A percentile compares a stretch with the other conserved stretches of the same genome.
phyloP scores from a whole-genome alignment of 2,888 invertebrate species.

The Volucella bombylans region DNA sequence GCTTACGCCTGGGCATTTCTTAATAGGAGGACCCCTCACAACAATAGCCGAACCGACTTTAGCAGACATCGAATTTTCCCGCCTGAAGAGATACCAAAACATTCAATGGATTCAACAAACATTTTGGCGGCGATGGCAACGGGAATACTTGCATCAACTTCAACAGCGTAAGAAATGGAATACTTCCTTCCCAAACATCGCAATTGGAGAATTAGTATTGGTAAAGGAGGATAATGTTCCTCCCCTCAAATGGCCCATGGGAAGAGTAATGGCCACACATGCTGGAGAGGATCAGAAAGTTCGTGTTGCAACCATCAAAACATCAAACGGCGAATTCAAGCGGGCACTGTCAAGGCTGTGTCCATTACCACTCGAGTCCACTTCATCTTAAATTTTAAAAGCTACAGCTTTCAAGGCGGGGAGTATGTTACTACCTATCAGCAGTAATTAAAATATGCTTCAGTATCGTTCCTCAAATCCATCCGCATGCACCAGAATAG shows the following conservation, averaged over 20 bases:
- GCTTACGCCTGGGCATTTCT: too few species aligned
- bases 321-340: not conserved
- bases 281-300: conserved; percentile 8
- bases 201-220: conserved; percentile 1
- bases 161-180: conserved; percentile 12
- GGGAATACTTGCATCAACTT: conserved; percentile 16
- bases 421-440: conserved; percentile 25
- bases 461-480: too few species aligned
- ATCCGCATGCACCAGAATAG: too few species aligned
- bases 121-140: conserved; percentile 6
- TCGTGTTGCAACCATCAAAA: conserved; percentile 18
- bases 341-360: conserved; percentile 4
- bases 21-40: too few species aligned
- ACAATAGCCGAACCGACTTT: too few species aligned
- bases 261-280: not conserved
- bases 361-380: conserved; percentile 5
- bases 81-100: too few species aligned
- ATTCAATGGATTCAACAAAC: too few species aligned
- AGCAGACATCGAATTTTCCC: too few species aligned
- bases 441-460: too few species aligned
- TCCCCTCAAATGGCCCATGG: too few species aligned
- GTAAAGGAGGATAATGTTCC: too few species aligned
- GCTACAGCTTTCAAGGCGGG: conserved; percentile 32
- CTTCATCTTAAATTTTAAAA: conserved; percentile 3
- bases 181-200: not conserved